Base-by-base conservation (phyloP, 2,113 vertebrate species). In the Clarias batrachus region DNA sequence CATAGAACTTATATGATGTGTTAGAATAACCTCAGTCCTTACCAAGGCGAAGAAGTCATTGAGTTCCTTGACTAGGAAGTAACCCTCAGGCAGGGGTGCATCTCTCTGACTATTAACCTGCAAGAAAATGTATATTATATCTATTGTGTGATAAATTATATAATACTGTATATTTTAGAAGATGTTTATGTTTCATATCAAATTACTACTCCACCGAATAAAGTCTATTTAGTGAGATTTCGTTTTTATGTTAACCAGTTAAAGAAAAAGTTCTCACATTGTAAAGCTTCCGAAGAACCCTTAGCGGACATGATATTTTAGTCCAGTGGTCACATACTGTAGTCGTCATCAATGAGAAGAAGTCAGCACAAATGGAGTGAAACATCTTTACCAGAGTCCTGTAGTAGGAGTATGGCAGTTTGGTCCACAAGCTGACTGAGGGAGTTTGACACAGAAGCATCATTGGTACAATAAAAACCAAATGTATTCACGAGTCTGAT, bases 301-400 rank as follows among this genome's bases (percentile, higher is more conserved):
- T 14, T 6, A 88, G 68, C 9, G 37, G 2, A 74, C 30, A 27
- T 9, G 1, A 3, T 37, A 73, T 8, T 19, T 74, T 41, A 27
- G 25, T 41, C 59, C 85, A 85, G 70, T 88, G 71, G 89, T 76
- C 16, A 21, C 62, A 89, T 30, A 54, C 1, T 70, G 3, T 52
- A 13, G 27, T 59, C 10, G 41, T 82, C 68, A 82, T 85, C 62
- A 76, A 68, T 21, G 68, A 41, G 11, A 88, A 48, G 78, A 82
- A 76, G 30, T 76, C 70, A 27, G n/a, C 16, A 16, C 37, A 81
- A 25, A 66, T 68, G 1, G 83, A 81, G 52, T 76, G 60, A 73
- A 88, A 88, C 4, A 30, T 60, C 71, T 85, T 88, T n/a, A 88
- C 87, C 78, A 85, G 59, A 9, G 78, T 85, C 37, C 65, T 82